Evolutionary conservation across 2,888 invertebrate genomes (phyloP).

Genomic region (Nymphalis c-album): DNA sequence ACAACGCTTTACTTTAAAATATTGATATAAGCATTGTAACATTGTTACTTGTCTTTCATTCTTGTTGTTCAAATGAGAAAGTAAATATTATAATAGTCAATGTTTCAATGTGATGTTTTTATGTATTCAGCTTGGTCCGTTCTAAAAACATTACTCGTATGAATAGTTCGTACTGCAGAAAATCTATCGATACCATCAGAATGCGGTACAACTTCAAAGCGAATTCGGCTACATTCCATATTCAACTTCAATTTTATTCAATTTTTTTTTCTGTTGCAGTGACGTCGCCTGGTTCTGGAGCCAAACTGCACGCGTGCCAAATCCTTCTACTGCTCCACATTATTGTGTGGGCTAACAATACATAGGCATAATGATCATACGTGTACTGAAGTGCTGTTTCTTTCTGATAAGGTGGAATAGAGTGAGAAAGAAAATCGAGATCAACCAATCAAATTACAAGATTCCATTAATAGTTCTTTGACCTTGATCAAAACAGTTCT

Average conservation of each 20-base stretch:
- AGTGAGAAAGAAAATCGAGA: background rate
- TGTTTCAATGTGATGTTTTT: background rate
- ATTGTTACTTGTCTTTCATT: no score
- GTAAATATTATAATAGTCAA: no score
- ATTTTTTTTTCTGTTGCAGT: constrained; percentile 53
- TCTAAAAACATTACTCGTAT: background rate
- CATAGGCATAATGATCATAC: constrained; percentile 51
- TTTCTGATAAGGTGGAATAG: constrained; percentile 18
- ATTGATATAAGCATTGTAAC: no score
- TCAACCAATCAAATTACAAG: constrained; percentile 8
- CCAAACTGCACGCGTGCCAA: constrained; percentile 67
- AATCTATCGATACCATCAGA: constrained; percentile 23
- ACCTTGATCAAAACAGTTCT: background rate
- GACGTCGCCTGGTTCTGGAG: constrained; percentile 73
- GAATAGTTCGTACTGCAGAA: constrained; percentile 25
- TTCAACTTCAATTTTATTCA: constrained; percentile 35
- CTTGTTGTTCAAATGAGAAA: no score
- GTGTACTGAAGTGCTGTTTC: constrained; percentile 27
- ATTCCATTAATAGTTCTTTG: background rate
- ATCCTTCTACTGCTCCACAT: constrained; percentile 61
- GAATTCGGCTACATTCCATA: constrained; percentile 32
- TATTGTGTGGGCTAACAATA: constrained; percentile 68
- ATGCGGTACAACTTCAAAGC: constrained; percentile 28
- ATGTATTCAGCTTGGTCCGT: background rate
- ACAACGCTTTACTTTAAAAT: no score